Evolutionary conservation across 2,888 invertebrate genomes (phyloP), one percentile per base, ranked within the genome.

Genomic region (Dicycla oo): DNA sequence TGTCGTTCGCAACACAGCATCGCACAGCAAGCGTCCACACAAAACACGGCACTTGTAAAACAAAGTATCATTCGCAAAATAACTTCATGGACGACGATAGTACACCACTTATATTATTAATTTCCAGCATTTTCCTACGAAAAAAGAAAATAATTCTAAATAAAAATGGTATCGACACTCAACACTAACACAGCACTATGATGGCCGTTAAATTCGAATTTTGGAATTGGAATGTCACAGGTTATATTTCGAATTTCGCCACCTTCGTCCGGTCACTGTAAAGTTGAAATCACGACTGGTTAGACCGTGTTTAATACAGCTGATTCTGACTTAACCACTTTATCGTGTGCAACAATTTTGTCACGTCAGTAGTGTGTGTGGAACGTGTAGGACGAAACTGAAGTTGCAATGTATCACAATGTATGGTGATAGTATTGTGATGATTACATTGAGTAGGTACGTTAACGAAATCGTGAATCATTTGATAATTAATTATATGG

Each of bases 71-170:
- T 94, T 96, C 95, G 95, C 93, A 95, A 95, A 96, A 95, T 86
- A 96, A 95, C 94, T 95, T 95, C 92, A 96, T 95, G 86, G 96
- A 94, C 88, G 95, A 94, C 75, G 95, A 94, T 87, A 96, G 92
- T 93, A 95, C 95, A 95, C 94, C 94, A 95, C 95, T 96, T 93
- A 96, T 94, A 94, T 95, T 95, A 95, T 94, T 94, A 93, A 94
- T 94, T 95, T 95, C 95, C 95, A 93, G 95, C 95, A 92, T 94
- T 95, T 94, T 95, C 96, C 96, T 96, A 96, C 94, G 73, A 94
- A 95, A 95, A 95, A 94, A 94, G 93, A 94, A 95, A 95, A 93
- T 89, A 93, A 91, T 77, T 78, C 84, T 83, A 89, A 91, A 92
- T 91, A 91, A 93, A 93, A 90, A 86, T 67, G 53, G 88, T 86